Evolutionary conservation across 2,797 vertebrate species (phyloP), one percentile per base, ranked within the genome.

Genomic region (Esox masquinongy): DNA sequence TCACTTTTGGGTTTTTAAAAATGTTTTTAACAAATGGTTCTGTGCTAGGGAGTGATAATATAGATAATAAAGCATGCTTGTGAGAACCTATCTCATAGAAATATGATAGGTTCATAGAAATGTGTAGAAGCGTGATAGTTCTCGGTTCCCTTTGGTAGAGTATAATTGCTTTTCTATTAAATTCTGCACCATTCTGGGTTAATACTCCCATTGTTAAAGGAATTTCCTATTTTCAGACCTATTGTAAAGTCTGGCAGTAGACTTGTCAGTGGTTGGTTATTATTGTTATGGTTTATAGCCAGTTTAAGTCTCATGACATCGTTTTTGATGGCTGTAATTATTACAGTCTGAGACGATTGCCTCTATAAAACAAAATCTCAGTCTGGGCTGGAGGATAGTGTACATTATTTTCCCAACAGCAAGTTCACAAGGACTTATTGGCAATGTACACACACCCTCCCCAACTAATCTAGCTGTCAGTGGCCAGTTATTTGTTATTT

Each of bases 261-360:
- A 53, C 49, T 16, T 8, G 59, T 68, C 73, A 72, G 71, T 36
- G 0, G 1, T 73, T 72, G 34, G 67, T 68, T 53, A 69, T 69
- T 19, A 22, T 47, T 47, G 9, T 11, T 12, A 7, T 24, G 74
- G 85, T 78, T 74, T 76, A 77, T 43, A 14, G 29, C 74, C 51
- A 67, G 70, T 74, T 51, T 77, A 81, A 77, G 68, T 71, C 17
- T 74, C 6, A 59, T 84, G 79, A 70, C 68, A 77, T 85, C 74
- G 77, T 66, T 49, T 64, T 67, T 16, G 47, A 51, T 11, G 4
- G 19, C 63, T 22, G n/a, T 29, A 17, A 61, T 26, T 47, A 79
- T 47, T 61, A 53, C 14, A 49, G 61, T 56, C 19, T 12, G 67
- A 9, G 67, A 73, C 71, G 67, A 71, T 74, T 74, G 47, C 51